Base-by-base conservation (phyloP, 1,140 invertebrate genomes). In the Nylanderia fulva region DNA sequence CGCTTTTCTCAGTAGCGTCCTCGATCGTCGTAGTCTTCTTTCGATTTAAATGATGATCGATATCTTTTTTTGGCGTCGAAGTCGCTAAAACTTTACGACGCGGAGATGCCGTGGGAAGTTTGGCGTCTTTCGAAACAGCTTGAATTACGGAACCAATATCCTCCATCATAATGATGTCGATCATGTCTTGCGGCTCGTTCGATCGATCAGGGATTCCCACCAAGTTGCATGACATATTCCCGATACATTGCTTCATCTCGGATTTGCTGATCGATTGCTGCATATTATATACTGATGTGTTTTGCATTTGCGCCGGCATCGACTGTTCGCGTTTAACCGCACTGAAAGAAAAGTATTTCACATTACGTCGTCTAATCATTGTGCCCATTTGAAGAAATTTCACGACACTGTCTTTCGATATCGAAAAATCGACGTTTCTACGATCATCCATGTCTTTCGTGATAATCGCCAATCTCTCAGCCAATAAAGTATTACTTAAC, bases 381-480 rank as follows among this genome's bases (percentile, higher is more conserved):
- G 66, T 24, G 2, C 77, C 77, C 0, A 72, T 8, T 42, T 72
- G 36, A 8, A 45, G 29, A 36, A 82, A 72, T 27, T 72, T 80
- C 11, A 69, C 33, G 48, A 0, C 18, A 36, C 0, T 18, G 21
- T 15, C 1, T 3, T 58, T 27, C 13, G 33, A 0, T 2, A 11
- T 2, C 3, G 54, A 6, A 0, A 61, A 68, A 33, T 61, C 33
- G 4, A 60, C 8, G 15, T 29, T 58, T 52, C 18, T 79, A 0
- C 1, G 6, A 4, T 69, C 13, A 5, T 9, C 9, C 0, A 7
- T 6, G 1, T 45, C 11, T 36, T 52, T 18, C 1, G 18, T 5
- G 36, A 7, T 21, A 11, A 24, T 15, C 52, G n/a, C 13, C 11
- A 29, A 4, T 77, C 27, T 42, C 2, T 18, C 6, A 1, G 21